phyloP scores from a whole-genome alignment of 2,888 invertebrate genomes.

The Mythimna ferrago region DNA sequence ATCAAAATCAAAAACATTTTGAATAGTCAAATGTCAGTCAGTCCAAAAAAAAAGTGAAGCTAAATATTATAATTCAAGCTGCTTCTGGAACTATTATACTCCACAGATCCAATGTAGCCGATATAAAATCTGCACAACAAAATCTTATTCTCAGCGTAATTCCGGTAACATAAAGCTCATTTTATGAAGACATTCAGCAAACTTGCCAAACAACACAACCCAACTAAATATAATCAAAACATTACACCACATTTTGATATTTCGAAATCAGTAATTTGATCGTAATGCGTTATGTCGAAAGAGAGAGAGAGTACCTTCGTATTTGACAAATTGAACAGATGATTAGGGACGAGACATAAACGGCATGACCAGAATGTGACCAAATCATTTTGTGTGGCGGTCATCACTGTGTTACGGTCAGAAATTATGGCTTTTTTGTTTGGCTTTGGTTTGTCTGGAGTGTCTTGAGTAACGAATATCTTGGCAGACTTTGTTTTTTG shows the following conservation, averaged over 20 bases:
- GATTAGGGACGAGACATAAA: slow-evolving; percentile 82
- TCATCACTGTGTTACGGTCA: slow-evolving; percentile 76
- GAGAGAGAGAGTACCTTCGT: slow-evolving; percentile 67
- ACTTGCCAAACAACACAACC: slow-evolving; percentile 21
- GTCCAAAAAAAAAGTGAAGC: no score
- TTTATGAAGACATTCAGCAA: slow-evolving; percentile 7
- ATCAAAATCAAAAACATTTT: no score
- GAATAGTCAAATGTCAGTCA: no score
- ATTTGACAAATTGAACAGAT: slow-evolving; percentile 76
- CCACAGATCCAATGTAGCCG: no score
- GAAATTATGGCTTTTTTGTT: slow-evolving; percentile 45
- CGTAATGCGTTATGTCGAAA: slow-evolving; percentile 69
- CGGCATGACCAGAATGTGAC: slow-evolving; percentile 86
- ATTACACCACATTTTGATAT: slow-evolving; percentile 62
- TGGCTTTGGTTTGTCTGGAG: slow-evolving; percentile 24
- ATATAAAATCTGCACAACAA: background rate
- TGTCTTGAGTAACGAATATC: slow-evolving; percentile 29
- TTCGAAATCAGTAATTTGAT: slow-evolving; percentile 68
- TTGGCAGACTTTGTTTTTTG: slow-evolving; percentile 2
- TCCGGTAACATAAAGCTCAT: background rate
- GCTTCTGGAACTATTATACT: no score
- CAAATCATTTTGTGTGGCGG: slow-evolving; percentile 84
- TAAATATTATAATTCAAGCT: no score
- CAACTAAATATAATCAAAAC: slow-evolving; percentile 36
- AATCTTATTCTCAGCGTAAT: background rate